phyloP scores from a whole-genome alignment of 2,888 invertebrate species.

The Himalopsyche kuldschensis region DNA sequence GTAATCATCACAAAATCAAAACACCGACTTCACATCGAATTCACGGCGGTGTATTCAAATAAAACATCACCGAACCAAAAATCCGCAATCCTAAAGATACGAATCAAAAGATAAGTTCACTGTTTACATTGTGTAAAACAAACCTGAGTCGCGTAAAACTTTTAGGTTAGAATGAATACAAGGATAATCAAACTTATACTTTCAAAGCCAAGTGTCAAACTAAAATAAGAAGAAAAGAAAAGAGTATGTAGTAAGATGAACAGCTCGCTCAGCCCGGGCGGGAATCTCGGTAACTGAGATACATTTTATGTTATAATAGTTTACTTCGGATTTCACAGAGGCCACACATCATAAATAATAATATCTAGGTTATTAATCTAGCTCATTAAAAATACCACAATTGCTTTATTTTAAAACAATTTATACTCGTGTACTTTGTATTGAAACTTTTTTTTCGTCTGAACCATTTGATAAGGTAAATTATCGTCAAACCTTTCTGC shows the following conservation, averaged over 20 bases:
- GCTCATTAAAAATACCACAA: no score
- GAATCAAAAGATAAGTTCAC: neutral
- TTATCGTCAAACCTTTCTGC: no score
- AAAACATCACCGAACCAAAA: neutral
- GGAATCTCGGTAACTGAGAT: neutral
- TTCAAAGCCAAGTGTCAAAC: conserved; percentile 8
- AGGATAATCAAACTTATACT: neutral
- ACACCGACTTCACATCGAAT: neutral
- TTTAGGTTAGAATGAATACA: neutral
- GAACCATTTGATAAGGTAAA: no score
- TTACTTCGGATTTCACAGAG: neutral
- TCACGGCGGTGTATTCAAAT: neutral
- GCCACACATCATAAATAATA: neutral
- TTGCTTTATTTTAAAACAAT: no score
- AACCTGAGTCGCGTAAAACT: neutral
- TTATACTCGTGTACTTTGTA: no score
- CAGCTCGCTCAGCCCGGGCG: neutral
- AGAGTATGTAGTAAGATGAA: neutral
- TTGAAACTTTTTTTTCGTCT: no score
- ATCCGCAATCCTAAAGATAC: neutral
- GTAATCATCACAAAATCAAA: neutral
- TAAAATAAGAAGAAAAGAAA: conserved; percentile 2
- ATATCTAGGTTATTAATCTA: no score
- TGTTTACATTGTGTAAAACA: neutral
- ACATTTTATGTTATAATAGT: neutral